phyloP scores from a whole-genome alignment of 2,113 vertebrate genomes.

The pig (Sus scrofa) region T2T-Sscrofa CM000822.6:7459501-7460000 shows the following conservation, averaged over 20 bases:
- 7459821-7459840: background rate
- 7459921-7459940: background rate
- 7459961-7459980: fast-evolving
- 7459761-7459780: background rate
- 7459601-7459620: fast-evolving
- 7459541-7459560: background rate
- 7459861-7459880: background rate
- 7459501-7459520: background rate
- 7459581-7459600: no score
- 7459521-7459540: background rate
- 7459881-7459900: background rate
- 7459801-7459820: background rate
- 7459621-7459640: background rate
- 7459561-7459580: fast-evolving
- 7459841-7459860: background rate
- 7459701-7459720: background rate
- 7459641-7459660: background rate
- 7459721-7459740: background rate
- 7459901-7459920: background rate
- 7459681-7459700: background rate
- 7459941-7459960: background rate
- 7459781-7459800: background rate
- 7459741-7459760: background rate
- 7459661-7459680: background rate
- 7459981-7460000: fast-evolving